A percentile compares a stretch with the other conserved stretches of the same genome.
Conservation (phyloP, 37 sponge, comb jelly and placozoan species). For the Sycon ciliatum region DNA sequence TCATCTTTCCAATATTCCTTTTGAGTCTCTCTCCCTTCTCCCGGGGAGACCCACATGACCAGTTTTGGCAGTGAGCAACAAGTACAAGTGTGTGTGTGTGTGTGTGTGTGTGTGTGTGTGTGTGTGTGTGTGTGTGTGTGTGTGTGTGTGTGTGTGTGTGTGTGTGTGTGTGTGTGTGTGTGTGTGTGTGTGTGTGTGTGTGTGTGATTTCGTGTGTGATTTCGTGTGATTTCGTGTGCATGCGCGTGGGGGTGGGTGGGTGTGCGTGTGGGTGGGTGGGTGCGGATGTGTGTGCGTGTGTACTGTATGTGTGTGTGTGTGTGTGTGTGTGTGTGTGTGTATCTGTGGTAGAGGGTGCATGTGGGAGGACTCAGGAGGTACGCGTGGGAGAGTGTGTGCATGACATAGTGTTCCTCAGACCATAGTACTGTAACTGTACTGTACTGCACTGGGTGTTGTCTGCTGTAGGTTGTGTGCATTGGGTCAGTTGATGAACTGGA, state of each 20-base stretch:
- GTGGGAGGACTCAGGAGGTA: no score
- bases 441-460: background rate
- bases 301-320: background rate
- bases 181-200: conserved; percentile 5
- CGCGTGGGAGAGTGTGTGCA: background rate
- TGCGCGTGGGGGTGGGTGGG: no score
- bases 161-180: conserved; percentile 5
- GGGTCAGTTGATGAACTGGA: conserved; percentile 85
- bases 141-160: conserved; percentile 1
- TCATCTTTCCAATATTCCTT: no score
- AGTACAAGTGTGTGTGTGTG: background rate
- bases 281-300: no score
- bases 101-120: background rate
- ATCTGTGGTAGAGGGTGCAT: no score
- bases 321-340: background rate
- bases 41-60: no score
- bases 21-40: no score
- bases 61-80: no score
- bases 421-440: background rate
- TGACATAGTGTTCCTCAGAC: background rate
- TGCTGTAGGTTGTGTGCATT: conserved; percentile 76
- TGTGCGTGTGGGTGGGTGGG: no score
- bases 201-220: no score
- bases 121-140: background rate
- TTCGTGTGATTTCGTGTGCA: no score